Evolutionary conservation across 1,140 invertebrate genomes (phyloP), one percentile per base, ranked within the genome.

Genomic region (Linepithema humile): DNA sequence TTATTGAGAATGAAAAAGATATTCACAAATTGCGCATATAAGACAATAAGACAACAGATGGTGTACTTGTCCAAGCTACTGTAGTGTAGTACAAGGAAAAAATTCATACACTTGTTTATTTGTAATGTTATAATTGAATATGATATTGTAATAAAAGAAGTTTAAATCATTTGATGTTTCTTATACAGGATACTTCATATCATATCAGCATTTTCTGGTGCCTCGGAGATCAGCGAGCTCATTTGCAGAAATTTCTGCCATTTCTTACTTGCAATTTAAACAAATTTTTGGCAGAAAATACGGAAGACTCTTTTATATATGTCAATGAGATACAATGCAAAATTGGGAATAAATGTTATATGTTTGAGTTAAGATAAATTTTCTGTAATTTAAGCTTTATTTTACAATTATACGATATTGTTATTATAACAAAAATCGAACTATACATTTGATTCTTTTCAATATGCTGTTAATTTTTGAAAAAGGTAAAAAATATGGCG

Each of bases 201-300:
- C 97, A 97, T 86, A 95, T 97, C 78, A 97, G 96, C 91, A 94
- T 97, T 74, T 91, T 96, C 6, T 97, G 96, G 96, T 94, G 95
- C 60, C 91, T 96, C 84, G 96, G 96, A 9, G 95, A 97, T 92
- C 91, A 95, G 77, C 92, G 94, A 85, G 87, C 93, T 9, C 91
- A 94, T 83, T 90, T 96, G 40, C 92, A 93, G 78, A 43, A 86
- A 38, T n/a, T 94, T 60, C 75, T 95, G 64, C 90, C 94, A 10
- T 80, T 90, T 45, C 91, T 96, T 26, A 94, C 93, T 82, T 64
- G 85, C 2, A 93, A 88, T 70, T 91, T 95, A 35, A 83, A 92
- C 38, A 84, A 94, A 80, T 92, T 94, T 73, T 88, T 95, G 2
- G 38, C 65, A n/a, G 88, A 93, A 40, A 45, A 92, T 75, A 35